phyloP scores from a whole-genome alignment of 2,113 vertebrate genomes.

The Hypomesus transpacificus region DNA sequence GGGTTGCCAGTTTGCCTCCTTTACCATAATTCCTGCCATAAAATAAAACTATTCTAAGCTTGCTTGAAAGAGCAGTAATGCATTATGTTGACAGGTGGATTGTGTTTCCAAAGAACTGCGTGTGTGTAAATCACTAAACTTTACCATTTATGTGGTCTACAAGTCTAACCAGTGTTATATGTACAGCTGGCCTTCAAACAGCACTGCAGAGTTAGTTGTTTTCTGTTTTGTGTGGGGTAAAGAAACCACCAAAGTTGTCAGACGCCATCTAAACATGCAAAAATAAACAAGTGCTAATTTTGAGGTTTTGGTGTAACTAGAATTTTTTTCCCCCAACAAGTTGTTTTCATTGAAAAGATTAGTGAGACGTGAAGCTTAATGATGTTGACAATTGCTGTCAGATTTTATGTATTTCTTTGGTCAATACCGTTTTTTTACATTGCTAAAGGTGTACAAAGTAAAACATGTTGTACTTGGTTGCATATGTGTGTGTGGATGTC shows the following conservation, averaged over 20 bases:
- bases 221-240: neutral
- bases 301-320: neutral
- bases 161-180: neutral
- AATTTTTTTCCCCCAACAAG: too few relatives aligned
- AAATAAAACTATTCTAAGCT: neutral
- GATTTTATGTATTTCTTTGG: too few relatives aligned
- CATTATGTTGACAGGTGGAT: neutral
- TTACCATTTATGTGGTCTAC: slow-evolving; percentile 6
- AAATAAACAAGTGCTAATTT: neutral
- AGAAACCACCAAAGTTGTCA: slow-evolving; percentile 11
- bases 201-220: neutral
- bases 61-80: neutral
- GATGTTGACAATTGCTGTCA: too few relatives aligned
- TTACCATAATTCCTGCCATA: slow-evolving; percentile 5
- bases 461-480: too few relatives aligned
- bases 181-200: slow-evolving; percentile 8
- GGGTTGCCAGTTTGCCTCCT: slow-evolving; percentile 2
- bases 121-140: neutral
- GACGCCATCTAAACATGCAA: neutral
- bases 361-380: neutral
- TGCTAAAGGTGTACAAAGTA: too few relatives aligned
- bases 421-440: too few relatives aligned
- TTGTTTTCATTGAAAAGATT: neutral
- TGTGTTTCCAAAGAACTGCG: neutral
- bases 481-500: too few relatives aligned